These are phyloP conservation scores for Apantesis nais DNA, from an alignment of 2,888 invertebrate genomes.

Conservation along the genomic window DNA sequence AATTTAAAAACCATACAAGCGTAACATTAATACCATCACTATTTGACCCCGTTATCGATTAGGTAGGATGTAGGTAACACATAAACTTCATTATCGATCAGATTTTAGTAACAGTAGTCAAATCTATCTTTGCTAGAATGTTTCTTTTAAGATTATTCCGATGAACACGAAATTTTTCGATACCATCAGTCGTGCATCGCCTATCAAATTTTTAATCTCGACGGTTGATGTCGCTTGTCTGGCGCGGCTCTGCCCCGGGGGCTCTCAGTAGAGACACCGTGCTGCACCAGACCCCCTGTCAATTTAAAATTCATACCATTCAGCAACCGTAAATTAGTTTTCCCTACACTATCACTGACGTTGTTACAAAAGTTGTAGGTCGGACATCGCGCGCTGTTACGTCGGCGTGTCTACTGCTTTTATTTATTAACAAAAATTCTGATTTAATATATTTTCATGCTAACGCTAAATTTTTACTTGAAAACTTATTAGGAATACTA, in stretches of 20 bases:
- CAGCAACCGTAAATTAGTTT: conserved; percentile 61
- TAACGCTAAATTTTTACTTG: background rate
- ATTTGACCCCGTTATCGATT: background rate
- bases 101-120: background rate
- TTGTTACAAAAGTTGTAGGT: conserved; percentile 41
- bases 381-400: conserved; percentile 9
- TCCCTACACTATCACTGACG: conserved; percentile 48
- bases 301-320: conserved; percentile 69
- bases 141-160: background rate
- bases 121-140: background rate
- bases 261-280: conserved; percentile 35
- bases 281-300: conserved; percentile 46
- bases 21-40: background rate
- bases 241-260: conserved; percentile 50
- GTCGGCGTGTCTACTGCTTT: background rate
- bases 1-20: background rate
- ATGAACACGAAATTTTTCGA: conserved; percentile 36
- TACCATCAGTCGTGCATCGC: conserved; percentile 53
- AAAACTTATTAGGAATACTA: background rate
- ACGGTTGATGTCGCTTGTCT: conserved; percentile 61
- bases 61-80: too few relatives aligned
- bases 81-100: background rate
- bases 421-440: background rate
- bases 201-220: conserved; percentile 69
- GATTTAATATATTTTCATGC: background rate